A percentile compares a stretch with the other conserved stretches of the same genome.
These are phyloP conservation scores for Fissipunctia ypsillon DNA, from an alignment of 2,888 invertebrate species.

Conservation along the genomic window DNA sequence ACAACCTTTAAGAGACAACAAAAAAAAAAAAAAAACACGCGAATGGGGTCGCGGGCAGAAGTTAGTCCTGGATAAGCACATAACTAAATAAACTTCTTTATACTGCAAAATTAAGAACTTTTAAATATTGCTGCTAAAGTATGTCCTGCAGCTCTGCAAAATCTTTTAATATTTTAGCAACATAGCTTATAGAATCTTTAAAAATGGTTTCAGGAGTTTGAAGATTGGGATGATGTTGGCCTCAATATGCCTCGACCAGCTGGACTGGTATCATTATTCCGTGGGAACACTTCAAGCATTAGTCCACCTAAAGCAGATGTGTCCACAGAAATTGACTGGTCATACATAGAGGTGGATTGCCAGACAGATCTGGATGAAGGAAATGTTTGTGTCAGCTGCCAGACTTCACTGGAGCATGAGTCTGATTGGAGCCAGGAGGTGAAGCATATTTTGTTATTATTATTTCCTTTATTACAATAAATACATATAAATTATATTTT, in stretches of 20 bases:
- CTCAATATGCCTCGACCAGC: conserved; percentile 95
- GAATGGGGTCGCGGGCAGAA: not conserved
- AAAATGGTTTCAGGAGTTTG: conserved; percentile 92
- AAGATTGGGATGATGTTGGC: conserved; percentile 98
- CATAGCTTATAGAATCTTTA: not conserved
- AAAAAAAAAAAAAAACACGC: fast-evolving
- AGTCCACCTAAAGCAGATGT: conserved; percentile 84
- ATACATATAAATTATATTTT: too few species aligned
- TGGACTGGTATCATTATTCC: conserved; percentile 92
- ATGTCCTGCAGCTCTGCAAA: not conserved
- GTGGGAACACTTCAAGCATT: conserved; percentile 87
- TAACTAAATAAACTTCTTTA: not conserved
- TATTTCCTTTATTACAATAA: too few species aligned
- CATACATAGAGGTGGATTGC: conserved; percentile 76
- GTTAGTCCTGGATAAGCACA: not conserved
- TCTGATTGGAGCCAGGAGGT: conserved; percentile 88
- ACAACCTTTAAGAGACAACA: too few species aligned
- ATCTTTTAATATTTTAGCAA: not conserved
- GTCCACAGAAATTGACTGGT: conserved; percentile 86
- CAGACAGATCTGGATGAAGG: conserved; percentile 88
- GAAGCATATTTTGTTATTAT: conserved; percentile 17
- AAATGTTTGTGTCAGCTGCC: conserved; percentile 86
- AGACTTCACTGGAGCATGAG: conserved; percentile 80
- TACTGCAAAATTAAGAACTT: not conserved
- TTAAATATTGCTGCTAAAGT: not conserved